Conservation (phyloP, 2,113 vertebrate species). For the Bungarus multicinctus region DNA sequence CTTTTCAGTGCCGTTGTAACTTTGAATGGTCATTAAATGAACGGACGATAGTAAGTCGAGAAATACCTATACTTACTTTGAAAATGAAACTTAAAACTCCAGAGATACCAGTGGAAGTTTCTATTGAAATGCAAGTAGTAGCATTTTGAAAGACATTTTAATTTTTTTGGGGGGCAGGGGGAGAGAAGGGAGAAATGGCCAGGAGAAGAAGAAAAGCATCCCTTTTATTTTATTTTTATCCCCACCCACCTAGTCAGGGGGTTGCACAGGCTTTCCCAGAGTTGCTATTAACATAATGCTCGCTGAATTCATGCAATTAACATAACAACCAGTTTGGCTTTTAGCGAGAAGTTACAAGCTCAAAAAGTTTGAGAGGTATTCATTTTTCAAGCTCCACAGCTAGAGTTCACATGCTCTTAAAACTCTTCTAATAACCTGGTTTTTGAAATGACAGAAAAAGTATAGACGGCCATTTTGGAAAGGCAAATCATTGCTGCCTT, state of each 20-base stretch:
- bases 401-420: neutral
- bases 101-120: neutral
- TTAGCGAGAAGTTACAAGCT: neutral
- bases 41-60: too few relatives aligned
- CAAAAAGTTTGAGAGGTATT: neutral
- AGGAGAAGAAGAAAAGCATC: neutral
- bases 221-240: neutral
- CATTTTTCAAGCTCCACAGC: neutral
- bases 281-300: neutral
- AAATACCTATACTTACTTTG: neutral
- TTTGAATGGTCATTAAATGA: neutral
- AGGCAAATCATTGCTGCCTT: conserved; percentile 3
- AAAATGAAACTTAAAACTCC: too few relatives aligned
- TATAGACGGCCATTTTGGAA: neutral
- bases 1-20: neutral
- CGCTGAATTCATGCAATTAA: neutral
- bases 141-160: neutral
- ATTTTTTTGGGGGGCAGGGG: too few relatives aligned
- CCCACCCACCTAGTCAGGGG: neutral
- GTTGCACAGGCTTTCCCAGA: neutral
- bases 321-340: neutral
- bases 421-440: neutral
- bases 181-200: neutral
- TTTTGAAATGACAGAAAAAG: conserved; percentile 5
- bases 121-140: neutral